Evolutionary conservation across 2,113 vertebrate species (phyloP).

Genomic region (Speoplatyrhinus poulsoni): DNA sequence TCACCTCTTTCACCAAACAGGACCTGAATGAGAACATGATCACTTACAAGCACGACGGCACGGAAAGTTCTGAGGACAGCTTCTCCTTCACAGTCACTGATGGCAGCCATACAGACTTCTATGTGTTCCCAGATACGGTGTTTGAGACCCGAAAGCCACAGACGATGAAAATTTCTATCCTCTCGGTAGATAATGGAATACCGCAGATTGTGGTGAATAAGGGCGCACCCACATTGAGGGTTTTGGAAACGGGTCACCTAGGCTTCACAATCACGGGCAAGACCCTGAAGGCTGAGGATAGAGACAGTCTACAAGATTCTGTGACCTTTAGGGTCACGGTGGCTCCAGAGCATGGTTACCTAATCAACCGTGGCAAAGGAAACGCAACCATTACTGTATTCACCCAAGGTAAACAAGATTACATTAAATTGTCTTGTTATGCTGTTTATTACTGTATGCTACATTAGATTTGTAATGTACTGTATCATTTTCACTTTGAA

Average conservation of each 20-base stretch:
- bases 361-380: constrained; percentile 87
- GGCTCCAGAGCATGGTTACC: constrained; percentile 82
- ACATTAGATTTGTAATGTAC: constrained; percentile 15
- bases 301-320: constrained; percentile 80
- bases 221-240: constrained; percentile 82
- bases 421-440: constrained; percentile 11
- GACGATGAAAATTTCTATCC: constrained; percentile 85
- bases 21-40: constrained; percentile 95
- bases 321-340: constrained; percentile 84
- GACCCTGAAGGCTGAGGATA: constrained; percentile 86
- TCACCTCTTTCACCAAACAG: constrained; percentile 88
- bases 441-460: constrained; percentile 19
- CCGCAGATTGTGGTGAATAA: constrained; percentile 89
- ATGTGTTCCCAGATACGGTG: constrained; percentile 89
- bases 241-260: constrained; percentile 81
- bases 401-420: constrained; percentile 85
- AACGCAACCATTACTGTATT: constrained; percentile 88
- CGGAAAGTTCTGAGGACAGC: constrained; percentile 85
- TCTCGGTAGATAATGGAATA: constrained; percentile 84
- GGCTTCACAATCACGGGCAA: constrained; percentile 92
- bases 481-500: constrained; percentile 5
- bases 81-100: constrained; percentile 95
- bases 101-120: constrained; percentile 93
- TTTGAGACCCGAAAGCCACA: constrained; percentile 89
- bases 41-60: constrained; percentile 91